Evolutionary conservation across 2,888 invertebrate genomes (phyloP).

Genomic region (Xestoiulus laeticollis): DNA sequence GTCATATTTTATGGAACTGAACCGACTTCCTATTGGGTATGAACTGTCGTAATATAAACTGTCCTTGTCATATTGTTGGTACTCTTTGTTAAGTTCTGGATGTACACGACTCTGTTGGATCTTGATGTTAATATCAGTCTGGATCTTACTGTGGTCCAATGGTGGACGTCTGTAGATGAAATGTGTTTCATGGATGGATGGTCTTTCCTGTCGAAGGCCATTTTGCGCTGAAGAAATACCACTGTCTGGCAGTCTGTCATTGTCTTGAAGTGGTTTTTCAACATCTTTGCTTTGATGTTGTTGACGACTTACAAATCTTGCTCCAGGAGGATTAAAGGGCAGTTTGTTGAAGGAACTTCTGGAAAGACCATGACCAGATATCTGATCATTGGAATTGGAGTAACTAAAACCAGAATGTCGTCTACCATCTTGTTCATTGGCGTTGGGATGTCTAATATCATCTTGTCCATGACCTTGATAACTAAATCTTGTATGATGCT

Average conservation of each 20-base stretch:
- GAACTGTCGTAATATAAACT: not conserved
- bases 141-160: conserved; percentile 36
- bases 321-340: not conserved
- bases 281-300: not conserved
- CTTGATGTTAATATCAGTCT: not conserved
- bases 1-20: not conserved
- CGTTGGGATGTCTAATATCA: not conserved
- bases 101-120: not conserved
- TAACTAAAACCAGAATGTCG: not conserved
- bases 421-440: not conserved
- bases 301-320: not conserved
- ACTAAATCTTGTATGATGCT: not conserved
- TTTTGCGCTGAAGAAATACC: too few relatives aligned
- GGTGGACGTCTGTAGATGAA: conserved; percentile 46
- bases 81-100: not conserved
- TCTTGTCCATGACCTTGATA: not conserved
- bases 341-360: not conserved
- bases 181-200: not conserved
- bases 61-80: not conserved
- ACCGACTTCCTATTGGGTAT: not conserved
- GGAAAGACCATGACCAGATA: not conserved
- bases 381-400: not conserved
- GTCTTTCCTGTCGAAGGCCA: not conserved
- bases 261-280: not conserved
- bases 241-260: not conserved